Conservation (phyloP, 2,113 vertebrate species). For the Ardeotis arabs region DNA sequence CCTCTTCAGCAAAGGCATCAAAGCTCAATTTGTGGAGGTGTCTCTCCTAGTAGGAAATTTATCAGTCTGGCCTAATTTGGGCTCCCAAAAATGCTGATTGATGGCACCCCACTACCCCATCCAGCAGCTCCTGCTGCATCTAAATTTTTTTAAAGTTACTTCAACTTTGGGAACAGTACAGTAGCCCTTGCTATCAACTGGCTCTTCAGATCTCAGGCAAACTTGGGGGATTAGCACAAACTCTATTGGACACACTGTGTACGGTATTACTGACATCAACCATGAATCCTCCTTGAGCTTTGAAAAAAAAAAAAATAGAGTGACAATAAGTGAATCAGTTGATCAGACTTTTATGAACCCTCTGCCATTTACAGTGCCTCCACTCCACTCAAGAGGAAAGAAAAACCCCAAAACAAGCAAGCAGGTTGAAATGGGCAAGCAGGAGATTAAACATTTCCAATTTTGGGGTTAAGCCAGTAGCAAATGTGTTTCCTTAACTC, state of each 20-base stretch:
- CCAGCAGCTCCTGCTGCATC: neutral
- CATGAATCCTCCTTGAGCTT: neutral
- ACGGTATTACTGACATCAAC: rapidly evolving
- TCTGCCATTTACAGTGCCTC: neutral
- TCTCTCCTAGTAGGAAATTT: neutral
- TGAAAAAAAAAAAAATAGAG: neutral
- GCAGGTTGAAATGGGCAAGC: neutral
- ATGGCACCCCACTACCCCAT: neutral
- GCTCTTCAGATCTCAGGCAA: neutral
- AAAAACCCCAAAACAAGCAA: neutral
- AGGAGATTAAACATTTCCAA: neutral
- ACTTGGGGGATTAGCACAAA: neutral
- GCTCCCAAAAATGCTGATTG: neutral
- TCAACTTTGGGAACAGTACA: neutral
- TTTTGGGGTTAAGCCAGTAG: neutral
- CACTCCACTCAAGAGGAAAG: neutral
- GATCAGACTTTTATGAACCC: neutral
- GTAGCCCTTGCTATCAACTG: neutral
- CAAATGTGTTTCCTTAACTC: neutral
- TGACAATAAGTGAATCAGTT: neutral
- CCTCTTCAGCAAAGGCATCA: neutral
- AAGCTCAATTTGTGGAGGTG: rapidly evolving
- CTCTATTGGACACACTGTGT: neutral
- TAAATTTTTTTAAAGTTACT: neutral
- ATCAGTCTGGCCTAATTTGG: neutral